Evolutionary conservation across 2,888 invertebrate genomes (phyloP).

Genomic region (Brenthis hecate): DNA sequence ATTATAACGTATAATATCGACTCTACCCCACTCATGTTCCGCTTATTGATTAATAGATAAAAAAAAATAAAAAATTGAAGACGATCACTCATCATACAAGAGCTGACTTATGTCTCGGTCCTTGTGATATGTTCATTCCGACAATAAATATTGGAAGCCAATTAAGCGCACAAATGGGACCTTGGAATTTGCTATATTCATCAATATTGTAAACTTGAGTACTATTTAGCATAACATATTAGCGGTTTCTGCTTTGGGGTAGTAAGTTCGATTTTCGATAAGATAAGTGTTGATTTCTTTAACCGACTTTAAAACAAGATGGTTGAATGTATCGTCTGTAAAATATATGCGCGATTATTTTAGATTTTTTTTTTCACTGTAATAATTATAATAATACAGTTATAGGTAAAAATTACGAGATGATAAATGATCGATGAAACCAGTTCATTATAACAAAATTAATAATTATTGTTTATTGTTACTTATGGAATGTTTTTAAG

Average conservation of each 20-base stretch:
- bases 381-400: background rate
- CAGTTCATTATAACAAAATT: too few relatives aligned
- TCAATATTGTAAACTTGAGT: constrained; percentile 7
- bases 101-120: constrained; percentile 9
- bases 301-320: too few relatives aligned
- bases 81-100: constrained; percentile 20
- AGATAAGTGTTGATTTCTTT: too few relatives aligned
- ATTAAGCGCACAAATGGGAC: constrained; percentile 16
- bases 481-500: too few relatives aligned
- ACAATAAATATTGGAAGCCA: constrained; percentile 24
- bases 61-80: constrained; percentile 15
- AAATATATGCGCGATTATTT: too few relatives aligned
- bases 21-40: background rate
- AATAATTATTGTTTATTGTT: too few relatives aligned
- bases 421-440: too few relatives aligned
- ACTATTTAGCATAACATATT: constrained; percentile 6
- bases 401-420: too few relatives aligned
- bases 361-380: background rate
- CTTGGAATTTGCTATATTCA: constrained; percentile 16
- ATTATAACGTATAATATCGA: background rate
- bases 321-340: background rate
- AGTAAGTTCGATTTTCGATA: too few relatives aligned
- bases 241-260: background rate
- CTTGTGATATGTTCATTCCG: constrained; percentile 21
- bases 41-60: constrained; percentile 24